Percentiles rank a stretch among this genome's conserved stretches.
These are phyloP conservation scores for Sarcophaga rosellei DNA, from an alignment of 2,888 invertebrate species.

Conservation along the genomic window DNA sequence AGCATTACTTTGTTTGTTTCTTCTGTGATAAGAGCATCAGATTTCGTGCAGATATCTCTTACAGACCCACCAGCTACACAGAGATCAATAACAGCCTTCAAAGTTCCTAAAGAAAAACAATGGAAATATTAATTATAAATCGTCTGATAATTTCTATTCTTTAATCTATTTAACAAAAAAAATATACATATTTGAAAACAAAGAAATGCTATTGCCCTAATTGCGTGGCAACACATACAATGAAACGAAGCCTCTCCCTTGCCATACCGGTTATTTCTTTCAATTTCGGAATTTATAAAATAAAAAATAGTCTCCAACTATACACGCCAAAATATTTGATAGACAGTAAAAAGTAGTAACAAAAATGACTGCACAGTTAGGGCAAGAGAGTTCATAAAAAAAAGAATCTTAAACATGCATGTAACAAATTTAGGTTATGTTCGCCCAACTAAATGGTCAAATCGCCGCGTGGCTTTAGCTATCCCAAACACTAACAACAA, in stretches of 20 bases:
- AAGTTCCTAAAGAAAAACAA: slow-evolving; percentile 85
- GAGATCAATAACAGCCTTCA: slow-evolving; percentile 93
- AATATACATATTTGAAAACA: slow-evolving; percentile 1
- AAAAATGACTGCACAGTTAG: neutral
- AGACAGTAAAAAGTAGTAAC: neutral
- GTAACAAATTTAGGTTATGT: slow-evolving; percentile 64
- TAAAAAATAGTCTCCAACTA: neutral
- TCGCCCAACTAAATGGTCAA: slow-evolving; percentile 50
- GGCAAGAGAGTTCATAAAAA: neutral
- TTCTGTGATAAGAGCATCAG: slow-evolving; percentile 92
- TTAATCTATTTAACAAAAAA: neutral
- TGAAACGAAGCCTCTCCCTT: neutral
- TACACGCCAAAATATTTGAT: neutral
- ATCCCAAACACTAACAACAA: slow-evolving; percentile 19
- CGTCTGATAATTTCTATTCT: neutral
- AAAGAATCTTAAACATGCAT: slow-evolving; percentile 1
- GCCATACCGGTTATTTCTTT: neutral
- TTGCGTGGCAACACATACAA: slow-evolving; percentile 40
- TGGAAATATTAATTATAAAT: neutral
- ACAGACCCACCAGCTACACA: slow-evolving; percentile 94
- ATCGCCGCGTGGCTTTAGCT: slow-evolving; percentile 66
- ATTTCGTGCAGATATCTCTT: slow-evolving; percentile 94
- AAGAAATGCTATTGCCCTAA: neutral
- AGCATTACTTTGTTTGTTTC: slow-evolving; percentile 92
- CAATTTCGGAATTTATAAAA: neutral